Percentiles rank a stretch among this genome's conserved stretches.
These are phyloP conservation scores for Ylistrum balloti DNA, from an alignment of 1,140 invertebrate species.

Conservation along the genomic window DNA sequence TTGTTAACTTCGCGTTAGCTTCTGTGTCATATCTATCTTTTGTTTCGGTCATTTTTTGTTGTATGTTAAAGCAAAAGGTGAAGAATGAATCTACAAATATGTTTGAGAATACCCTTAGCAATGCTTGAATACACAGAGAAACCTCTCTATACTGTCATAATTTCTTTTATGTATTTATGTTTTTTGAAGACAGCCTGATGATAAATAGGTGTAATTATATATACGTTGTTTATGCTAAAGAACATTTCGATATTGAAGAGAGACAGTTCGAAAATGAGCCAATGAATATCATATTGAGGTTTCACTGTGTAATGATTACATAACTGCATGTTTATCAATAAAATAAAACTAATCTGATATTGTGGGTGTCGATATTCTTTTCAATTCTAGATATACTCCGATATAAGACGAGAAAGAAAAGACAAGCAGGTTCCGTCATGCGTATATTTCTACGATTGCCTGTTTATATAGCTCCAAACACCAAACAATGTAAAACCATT, in stretches of 20 bases:
- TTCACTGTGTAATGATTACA: background rate
- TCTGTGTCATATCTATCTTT: too few relatives aligned
- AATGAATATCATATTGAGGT: background rate
- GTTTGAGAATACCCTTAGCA: background rate
- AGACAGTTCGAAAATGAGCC: background rate
- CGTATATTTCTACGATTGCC: slow-evolving; percentile 5
- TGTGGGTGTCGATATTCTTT: slow-evolving; percentile 21
- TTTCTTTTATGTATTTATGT: background rate
- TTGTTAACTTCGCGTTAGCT: too few relatives aligned
- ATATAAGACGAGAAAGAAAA: background rate
- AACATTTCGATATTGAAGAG: too few relatives aligned
- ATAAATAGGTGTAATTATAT: too few relatives aligned
- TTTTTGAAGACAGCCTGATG: too few relatives aligned
- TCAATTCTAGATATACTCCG: background rate
- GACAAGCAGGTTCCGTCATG: background rate
- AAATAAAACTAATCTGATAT: background rate
- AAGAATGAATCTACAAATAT: background rate
- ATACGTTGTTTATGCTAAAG: too few relatives aligned
- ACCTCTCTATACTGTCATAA: background rate
- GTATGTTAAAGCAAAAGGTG: too few relatives aligned
- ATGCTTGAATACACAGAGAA: background rate
- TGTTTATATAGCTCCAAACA: slow-evolving; percentile 1
- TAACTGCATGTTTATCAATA: background rate
- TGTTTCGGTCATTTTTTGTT: too few relatives aligned
- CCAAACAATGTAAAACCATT: slow-evolving; percentile 26